phyloP scores from a whole-genome alignment of 2,888 invertebrate genomes.

The Epicampocera succincta region DNA sequence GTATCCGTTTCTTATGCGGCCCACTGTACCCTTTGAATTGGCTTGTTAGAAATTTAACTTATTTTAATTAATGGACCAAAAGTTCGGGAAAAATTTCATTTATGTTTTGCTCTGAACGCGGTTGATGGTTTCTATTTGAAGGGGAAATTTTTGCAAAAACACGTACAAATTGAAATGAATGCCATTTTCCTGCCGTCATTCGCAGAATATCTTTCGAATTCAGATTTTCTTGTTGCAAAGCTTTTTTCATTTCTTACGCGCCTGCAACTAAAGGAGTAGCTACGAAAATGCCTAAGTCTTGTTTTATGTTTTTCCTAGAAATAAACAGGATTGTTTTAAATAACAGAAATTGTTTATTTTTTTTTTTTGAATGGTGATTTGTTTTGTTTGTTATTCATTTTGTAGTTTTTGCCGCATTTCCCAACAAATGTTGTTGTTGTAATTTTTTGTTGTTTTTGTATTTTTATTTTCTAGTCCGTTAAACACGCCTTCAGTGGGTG shows the following conservation, averaged over 20 bases:
- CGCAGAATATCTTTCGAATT: not conserved
- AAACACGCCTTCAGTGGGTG: conserved; percentile 64
- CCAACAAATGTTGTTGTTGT: conserved; percentile 16
- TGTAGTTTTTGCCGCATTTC: conserved; percentile 22
- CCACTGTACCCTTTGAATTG: conserved; percentile 17
- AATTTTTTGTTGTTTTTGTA: conserved; percentile 2
- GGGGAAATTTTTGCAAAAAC: conserved; percentile 27
- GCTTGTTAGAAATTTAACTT: conserved; percentile 73
- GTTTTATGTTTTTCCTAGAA: no score
- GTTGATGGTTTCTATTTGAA: conserved; percentile 29
- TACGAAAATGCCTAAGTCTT: no score
- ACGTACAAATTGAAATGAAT: not conserved
- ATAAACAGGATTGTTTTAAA: no score
- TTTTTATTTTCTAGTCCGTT: conserved; percentile 19
- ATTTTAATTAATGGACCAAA: conserved; percentile 80
- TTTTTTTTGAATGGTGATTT: conserved; percentile 54
- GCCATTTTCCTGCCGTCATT: not conserved
- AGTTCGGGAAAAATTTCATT: conserved; percentile 77
- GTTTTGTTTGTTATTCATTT: conserved; percentile 29
- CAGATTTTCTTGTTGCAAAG: no score
- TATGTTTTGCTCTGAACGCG: not conserved
- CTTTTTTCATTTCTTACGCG: no score
- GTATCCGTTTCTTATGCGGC: not conserved
- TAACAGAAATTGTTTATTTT: not conserved
- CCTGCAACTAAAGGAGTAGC: no score